A percentile compares a stretch with the other conserved stretches of the same genome.
Evolutionary conservation across 2,888 invertebrate genomes (phyloP).

Genomic region (Muschampia plurimacula): DNA sequence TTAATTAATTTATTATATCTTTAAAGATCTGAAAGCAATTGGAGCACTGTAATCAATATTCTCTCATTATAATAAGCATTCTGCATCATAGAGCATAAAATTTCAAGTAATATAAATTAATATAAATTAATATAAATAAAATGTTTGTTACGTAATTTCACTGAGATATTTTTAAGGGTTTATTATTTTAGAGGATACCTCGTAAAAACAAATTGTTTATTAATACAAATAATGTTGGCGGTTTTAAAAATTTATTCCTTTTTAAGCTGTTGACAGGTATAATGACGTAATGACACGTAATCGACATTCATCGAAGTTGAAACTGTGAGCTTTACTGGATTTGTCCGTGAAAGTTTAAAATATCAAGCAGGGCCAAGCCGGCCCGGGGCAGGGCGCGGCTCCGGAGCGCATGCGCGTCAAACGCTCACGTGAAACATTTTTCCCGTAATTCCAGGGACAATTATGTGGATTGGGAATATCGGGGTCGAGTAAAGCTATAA

Average conservation of each 20-base stretch:
- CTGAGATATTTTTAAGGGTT: too few species aligned
- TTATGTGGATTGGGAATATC: constrained; percentile 54
- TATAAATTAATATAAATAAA: too few species aligned
- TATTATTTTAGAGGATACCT: too few species aligned
- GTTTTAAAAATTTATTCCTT: not conserved
- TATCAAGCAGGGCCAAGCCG: constrained; percentile 55
- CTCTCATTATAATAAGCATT: too few species aligned
- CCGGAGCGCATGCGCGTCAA: constrained; percentile 65
- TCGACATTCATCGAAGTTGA: constrained; percentile 47
- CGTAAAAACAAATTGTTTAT: too few species aligned
- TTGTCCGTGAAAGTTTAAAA: constrained; percentile 61
- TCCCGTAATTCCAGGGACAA: constrained; percentile 65
- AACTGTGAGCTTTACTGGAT: constrained; percentile 41
- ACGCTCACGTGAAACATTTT: constrained; percentile 45
- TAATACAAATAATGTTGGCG: too few species aligned
- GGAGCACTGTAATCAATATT: too few species aligned
- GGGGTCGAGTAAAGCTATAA: constrained; percentile 23
- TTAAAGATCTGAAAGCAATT: too few species aligned
- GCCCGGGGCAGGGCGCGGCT: constrained; percentile 79
- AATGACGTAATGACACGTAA: constrained; percentile 37
- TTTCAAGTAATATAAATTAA: too few species aligned
- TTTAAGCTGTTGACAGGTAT: not conserved
- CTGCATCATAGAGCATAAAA: too few species aligned
- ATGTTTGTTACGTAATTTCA: too few species aligned
- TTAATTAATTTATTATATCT: too few species aligned